Conservation (phyloP, 2,888 invertebrate genomes). For the Tryphoninae sp. region DNA sequence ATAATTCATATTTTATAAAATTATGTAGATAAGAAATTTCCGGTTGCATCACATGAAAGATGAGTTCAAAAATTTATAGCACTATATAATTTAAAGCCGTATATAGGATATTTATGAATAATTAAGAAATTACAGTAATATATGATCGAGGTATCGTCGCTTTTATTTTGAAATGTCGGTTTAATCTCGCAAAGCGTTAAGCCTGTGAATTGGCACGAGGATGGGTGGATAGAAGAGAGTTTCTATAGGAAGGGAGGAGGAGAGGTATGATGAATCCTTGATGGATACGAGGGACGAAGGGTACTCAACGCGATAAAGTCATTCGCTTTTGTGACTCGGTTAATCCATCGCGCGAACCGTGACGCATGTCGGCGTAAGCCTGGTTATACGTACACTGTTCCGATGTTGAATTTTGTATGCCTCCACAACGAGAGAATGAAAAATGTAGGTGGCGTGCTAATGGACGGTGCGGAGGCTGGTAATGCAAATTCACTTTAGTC, state of each 20-base stretch:
- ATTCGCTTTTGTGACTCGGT: constrained; percentile 72
- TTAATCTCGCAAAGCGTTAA: constrained; percentile 9
- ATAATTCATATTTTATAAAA: too few relatives aligned
- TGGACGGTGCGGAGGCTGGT: constrained; percentile 71
- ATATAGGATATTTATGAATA: too few relatives aligned
- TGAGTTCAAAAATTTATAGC: too few relatives aligned
- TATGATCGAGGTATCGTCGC: background rate
- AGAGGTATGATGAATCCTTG: too few relatives aligned
- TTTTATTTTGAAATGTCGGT: constrained; percentile 21
- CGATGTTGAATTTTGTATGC: constrained; percentile 25
- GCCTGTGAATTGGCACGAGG: background rate
- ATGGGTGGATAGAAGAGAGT: background rate
- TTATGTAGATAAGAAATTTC: too few relatives aligned
- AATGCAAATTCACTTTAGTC: constrained; percentile 76
- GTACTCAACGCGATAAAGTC: constrained; percentile 62
- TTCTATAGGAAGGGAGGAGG: too few relatives aligned
- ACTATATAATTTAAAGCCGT: too few relatives aligned
- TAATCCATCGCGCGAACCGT: constrained; percentile 65
- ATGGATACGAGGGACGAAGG: constrained; percentile 5
- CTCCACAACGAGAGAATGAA: constrained; percentile 67
- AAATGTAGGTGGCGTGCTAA: constrained; percentile 73
- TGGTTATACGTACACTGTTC: constrained; percentile 33
- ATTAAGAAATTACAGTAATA: too few relatives aligned
- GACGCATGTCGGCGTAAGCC: constrained; percentile 27
- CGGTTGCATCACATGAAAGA: too few relatives aligned